Base-by-base conservation (phyloP, 2,888 invertebrate genomes). In the Caradrina kadenii region DNA sequence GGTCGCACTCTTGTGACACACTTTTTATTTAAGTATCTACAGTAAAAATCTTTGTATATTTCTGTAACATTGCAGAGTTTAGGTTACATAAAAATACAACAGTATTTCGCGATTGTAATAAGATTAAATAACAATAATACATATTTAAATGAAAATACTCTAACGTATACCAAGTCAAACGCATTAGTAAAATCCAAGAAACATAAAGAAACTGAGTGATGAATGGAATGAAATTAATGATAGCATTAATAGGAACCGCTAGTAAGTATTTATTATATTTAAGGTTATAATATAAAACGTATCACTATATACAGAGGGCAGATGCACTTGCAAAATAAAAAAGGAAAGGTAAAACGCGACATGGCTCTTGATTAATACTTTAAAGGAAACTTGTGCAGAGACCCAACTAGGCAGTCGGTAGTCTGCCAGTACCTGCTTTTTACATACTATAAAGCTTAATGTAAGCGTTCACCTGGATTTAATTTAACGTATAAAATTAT, bases 321-420 rank as follows among this genome's bases (percentile, higher is more conserved):
- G 92, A 91, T 92, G 92, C 90, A 85, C 87, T 89, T 88, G 86
- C 85, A 82, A 88, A 88, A 89, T 89, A 89, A 90, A 92, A 90
- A 89, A 86, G 82, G 79, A 86, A 86, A 85, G 77, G 87, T 69
- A 84, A 79, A 87, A 87, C 84, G 81, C 86, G 82, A 91, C 91
- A 90, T 87, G 91, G 84, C 86, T 89, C 90, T 92, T 93, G 91
- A 93, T 93, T 92, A 93, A 92, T 92, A 90, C 92, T 91, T 91
- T 92, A 92, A 93, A 94, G 93, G 93, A 92, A 93, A 93, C 93
- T 91, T 92, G 92, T 81, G 83, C 88, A 76, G 86, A 52, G 79
- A 82, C 86, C 86, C 81, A 87, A 86, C 89, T 88, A 89, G 89
- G 88, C 85, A 87, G 86, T 79, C 86, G 80, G 83, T 77, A 76